These are phyloP conservation scores for Anser cygnoides DNA, from an alignment of 2,113 vertebrate species.

Conservation along the genomic window DNA sequence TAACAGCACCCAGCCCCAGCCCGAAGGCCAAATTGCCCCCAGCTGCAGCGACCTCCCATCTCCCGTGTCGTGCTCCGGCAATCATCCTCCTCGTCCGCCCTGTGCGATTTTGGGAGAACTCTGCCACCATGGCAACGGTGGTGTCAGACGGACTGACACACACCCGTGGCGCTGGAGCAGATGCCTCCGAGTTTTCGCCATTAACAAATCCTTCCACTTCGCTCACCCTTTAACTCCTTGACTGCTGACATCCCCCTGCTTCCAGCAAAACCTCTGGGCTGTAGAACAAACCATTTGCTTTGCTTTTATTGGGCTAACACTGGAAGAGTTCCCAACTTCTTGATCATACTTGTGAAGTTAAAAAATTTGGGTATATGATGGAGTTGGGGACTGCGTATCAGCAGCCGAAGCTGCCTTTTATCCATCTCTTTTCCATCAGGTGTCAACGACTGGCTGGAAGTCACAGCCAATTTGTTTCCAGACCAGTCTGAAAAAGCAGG, in stretches of 20 bases:
- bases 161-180: not conserved
- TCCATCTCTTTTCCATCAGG: not conserved
- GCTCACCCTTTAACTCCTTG: not conserved
- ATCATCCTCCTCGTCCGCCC: not conserved
- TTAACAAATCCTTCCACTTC: not conserved
- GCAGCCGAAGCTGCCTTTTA: not conserved
- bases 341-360: not conserved
- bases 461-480: not conserved
- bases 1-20: not conserved
- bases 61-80: not conserved
- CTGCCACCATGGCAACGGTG: conserved; percentile 34
- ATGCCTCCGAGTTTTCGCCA: not conserved
- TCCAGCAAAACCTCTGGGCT: not conserved
- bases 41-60: not conserved
- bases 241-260: not conserved
- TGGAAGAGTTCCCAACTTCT: not conserved
- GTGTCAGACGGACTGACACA: conserved; percentile 35
- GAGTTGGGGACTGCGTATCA: not conserved
- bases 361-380: not conserved
- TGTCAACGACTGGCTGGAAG: not conserved
- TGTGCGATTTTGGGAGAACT: conserved; percentile 6
- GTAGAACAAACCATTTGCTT: not conserved
- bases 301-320: not conserved
- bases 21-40: not conserved
- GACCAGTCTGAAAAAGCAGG: not conserved